Conservation (phyloP, 2,797 vertebrate genomes). For the Schizothorax lantsangensis region DNA sequence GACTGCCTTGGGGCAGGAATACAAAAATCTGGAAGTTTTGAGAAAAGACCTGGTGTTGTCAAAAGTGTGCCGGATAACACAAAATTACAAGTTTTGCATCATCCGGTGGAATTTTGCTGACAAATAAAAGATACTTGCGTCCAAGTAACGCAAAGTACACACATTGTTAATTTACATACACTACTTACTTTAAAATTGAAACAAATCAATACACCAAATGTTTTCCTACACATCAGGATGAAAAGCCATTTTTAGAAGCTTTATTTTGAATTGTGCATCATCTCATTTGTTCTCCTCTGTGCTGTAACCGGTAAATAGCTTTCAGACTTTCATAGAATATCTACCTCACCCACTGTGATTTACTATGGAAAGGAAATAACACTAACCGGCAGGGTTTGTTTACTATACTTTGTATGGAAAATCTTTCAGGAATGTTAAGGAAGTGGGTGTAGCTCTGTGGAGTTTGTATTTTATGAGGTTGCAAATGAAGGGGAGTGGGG, state of each 20-base stretch:
- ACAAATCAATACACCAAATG: not conserved
- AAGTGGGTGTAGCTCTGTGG: constrained; percentile 77
- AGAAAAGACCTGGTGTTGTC: not conserved
- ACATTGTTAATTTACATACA: not conserved
- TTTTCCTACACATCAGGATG: not conserved
- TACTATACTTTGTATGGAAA: constrained; percentile 79
- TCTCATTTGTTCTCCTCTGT: constrained; percentile 58
- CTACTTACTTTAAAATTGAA: not conserved
- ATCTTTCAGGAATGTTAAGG: constrained; percentile 78
- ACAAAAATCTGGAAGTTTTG: too few species aligned
- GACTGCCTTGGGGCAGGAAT: too few species aligned
- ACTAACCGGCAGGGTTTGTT: constrained; percentile 71
- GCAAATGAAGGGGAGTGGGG: constrained; percentile 63
- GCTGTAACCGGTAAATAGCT: not conserved
- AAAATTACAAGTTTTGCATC: not conserved
- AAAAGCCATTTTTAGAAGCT: not conserved
- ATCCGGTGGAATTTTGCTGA: not conserved
- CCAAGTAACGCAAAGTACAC: not conserved
- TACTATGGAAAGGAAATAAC: constrained; percentile 77
- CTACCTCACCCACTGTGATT: constrained; percentile 68
- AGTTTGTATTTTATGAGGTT: constrained; percentile 68
- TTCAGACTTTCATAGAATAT: constrained; percentile 61
- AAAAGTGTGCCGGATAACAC: too few species aligned
- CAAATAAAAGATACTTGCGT: not conserved
- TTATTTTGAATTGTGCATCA: constrained; percentile 17